A percentile compares a stretch with the other conserved stretches of the same genome.
Evolutionary conservation across 1,140 invertebrate species (phyloP).

Genomic region (Bacillus rossius): DNA sequence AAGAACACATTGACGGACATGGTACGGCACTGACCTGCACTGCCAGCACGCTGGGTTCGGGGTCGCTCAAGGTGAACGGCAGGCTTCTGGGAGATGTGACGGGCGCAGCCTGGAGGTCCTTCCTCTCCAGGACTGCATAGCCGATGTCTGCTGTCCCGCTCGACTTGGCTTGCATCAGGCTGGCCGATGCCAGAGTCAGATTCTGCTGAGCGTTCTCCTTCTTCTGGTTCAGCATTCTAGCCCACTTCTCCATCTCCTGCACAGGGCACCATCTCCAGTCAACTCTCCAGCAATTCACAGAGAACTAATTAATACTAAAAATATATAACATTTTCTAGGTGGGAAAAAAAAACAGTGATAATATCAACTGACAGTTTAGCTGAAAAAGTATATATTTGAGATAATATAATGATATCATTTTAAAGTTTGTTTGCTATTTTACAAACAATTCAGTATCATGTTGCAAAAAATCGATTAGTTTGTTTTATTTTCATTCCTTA

Average conservation of each 20-base stretch:
- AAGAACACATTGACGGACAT: too few species aligned
- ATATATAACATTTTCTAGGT: background rate
- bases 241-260: constrained; percentile 90
- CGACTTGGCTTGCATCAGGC: constrained; percentile 25
- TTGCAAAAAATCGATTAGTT: too few species aligned
- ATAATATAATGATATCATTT: too few species aligned
- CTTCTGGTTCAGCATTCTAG: constrained; percentile 94
- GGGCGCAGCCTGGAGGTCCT: constrained; percentile 26
- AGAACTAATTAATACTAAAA: background rate
- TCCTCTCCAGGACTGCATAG: constrained; percentile 79
- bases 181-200: constrained; percentile 49
- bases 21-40: background rate
- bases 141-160: constrained; percentile 83
- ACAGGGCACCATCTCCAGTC: background rate
- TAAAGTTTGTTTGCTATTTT: too few species aligned
- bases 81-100: too few species aligned
- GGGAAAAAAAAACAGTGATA: too few species aligned
- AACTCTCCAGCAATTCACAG: background rate
- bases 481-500: too few species aligned
- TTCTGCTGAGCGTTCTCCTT: constrained; percentile 77
- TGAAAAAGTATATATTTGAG: too few species aligned
- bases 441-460: too few species aligned
- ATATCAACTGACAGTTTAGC: too few species aligned
- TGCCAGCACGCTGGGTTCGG: too few species aligned
- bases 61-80: too few species aligned